Evolutionary conservation across 1,140 invertebrate genomes (phyloP), one percentile per base, ranked within the genome.

Genomic region (Trichogramma pretiosum): DNA sequence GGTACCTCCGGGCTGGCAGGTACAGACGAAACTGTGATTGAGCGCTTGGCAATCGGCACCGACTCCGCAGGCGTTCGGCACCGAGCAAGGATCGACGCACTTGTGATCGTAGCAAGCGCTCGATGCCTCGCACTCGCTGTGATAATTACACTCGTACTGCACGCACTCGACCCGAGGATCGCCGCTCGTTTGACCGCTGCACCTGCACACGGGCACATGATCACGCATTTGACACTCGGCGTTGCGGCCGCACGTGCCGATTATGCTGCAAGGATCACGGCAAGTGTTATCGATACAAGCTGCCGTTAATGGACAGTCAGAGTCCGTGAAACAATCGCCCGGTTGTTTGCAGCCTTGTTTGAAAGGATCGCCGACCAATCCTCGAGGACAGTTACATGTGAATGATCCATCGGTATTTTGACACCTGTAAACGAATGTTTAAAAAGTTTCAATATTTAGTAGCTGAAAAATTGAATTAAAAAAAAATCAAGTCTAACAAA

Each of bases 41-140:
- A 74, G 72, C 0, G 83, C 74, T 11, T 69, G 69, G 60, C 88
- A 90, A 37, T 79, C 76, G 2, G 89, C 84, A 57, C 85, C 83
- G 49, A 81, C 77, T 1, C 89, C 89, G 59, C 89, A 93, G 4
- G 85, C 83, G 55, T 89, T 87, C 2, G 82, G 75, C 18, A 89
- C 71, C 1, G 77, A 77, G 59, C 89, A 93, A 1, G 87, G 83
- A 69, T 92, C 80, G 18, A 84, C 74, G 58, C 89, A 93, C 62
- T 84, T 82, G 17, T 85, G 77, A 64, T 85, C 78, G 16, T 88
- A 74, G 56, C 90, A 94, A 5, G 86, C 79, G 62, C 83, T 77
- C 18, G 78, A 74, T 11, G 68, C 57, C 1, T 68, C 56, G 62
- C 89, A 94, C 54, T 93, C 88, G 18, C 77, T 77, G 56, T 84